phyloP scores from a whole-genome alignment of 53 echinoderm and acorn worm species.

The Mesocentrotus franciscanus region DNA sequence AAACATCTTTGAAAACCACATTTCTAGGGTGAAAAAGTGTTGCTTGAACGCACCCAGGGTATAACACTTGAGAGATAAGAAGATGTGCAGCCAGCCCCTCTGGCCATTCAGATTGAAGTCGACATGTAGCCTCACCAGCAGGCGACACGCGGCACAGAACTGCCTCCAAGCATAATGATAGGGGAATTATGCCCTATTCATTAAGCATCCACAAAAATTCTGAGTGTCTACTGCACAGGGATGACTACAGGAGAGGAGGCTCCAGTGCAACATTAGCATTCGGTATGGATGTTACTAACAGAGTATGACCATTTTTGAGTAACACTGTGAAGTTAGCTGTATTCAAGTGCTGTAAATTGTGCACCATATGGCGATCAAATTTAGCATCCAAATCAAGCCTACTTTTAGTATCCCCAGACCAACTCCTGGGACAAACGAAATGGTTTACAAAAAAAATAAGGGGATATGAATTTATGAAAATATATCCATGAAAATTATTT shows the following conservation, averaged over 20 bases:
- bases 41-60: no score
- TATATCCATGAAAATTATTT: no score
- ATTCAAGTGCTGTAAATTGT: background rate
- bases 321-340: background rate
- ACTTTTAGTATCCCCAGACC: background rate
- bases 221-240: background rate
- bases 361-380: background rate
- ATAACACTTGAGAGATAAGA: background rate
- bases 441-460: background rate
- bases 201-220: background rate
- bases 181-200: constrained; percentile 29
- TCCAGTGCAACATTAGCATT: background rate
- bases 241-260: background rate
- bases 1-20: no score
- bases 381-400: background rate
- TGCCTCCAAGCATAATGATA: background rate
- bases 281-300: background rate
- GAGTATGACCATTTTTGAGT: background rate
- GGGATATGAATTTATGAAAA: no score
- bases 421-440: background rate
- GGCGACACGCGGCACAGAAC: background rate
- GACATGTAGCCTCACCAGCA: background rate
- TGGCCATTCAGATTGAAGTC: constrained; percentile 1
- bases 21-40: no score
- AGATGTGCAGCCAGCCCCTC: background rate